Evolutionary conservation across 2,797 vertebrate genomes (phyloP), one percentile per base, ranked within the genome.

Genomic region (Microcaecilia unicolor): DNA sequence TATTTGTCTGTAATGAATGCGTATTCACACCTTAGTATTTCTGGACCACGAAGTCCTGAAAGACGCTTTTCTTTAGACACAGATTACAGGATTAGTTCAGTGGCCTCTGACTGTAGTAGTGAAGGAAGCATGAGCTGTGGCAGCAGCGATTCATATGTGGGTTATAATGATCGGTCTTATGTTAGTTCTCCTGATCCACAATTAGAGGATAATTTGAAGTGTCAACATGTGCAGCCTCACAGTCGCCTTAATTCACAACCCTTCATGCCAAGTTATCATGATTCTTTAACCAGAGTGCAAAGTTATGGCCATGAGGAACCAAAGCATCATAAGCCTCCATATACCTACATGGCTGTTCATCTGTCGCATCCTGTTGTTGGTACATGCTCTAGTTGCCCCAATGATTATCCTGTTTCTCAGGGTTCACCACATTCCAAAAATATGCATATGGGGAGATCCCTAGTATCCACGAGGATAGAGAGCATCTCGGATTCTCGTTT

Each of bases 1-100:
- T 97, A 96, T 77, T 97, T 93, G 48, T 94, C 91, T 0, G 88
- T 95, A 57, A 67, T 90, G 25, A 91, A 78, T 2, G 84, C 88
- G 0, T 96, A 91, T 58, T 86, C 90, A 0, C 88, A 82, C 32
- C 74, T 92, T 37, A 78, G 83, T 8, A 61, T 93, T 8, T 81
- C 90, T 6, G 75, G 86, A 38, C 76, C 83, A 1, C 83, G 84
- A 11, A 94, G 88, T 47, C 91, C 92, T 0, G 91, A 95, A 52
- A 70, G 82, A 51, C 88, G 84, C 45, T 90, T 89, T 65, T 80
- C 88, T 12, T 49, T 83, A 14, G 91, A 97, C 54, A 58, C 79
- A 0, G 92, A 97, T 51, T 85, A 84, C 22, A 75, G 90, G n/a
- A 75, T 90, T 3, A 88, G 84, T 57, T 93, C 91, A 0, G 84